Evolutionary conservation across 2,888 invertebrate species (phyloP).

Genomic region (Drosophila sordidapex): DNA sequence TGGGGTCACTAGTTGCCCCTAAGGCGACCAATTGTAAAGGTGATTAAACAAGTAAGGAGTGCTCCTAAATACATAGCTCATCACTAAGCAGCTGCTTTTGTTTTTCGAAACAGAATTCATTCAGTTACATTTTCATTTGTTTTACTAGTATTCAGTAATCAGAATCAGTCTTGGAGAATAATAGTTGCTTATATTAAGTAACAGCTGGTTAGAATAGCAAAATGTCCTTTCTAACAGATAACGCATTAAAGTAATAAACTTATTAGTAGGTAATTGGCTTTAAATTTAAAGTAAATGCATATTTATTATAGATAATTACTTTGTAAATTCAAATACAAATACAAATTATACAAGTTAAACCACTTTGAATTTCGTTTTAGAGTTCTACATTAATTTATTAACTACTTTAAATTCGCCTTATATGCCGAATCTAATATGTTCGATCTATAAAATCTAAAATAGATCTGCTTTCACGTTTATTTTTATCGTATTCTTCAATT

Average conservation of each 20-base stretch:
- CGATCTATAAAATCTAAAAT: neutral
- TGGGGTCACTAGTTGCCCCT: slow-evolving; percentile 14
- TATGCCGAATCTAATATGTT: neutral
- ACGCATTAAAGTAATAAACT: neutral
- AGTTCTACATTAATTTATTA: neutral
- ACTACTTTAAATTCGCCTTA: neutral
- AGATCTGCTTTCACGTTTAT: neutral
- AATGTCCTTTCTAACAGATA: neutral
- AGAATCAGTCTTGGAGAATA: neutral
- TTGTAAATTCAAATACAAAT: no score
- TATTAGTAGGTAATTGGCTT: no score
- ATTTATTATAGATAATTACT: no score
- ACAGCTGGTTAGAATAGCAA: neutral
- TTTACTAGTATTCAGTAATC: neutral
- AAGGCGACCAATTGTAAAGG: neutral
- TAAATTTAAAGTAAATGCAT: no score
- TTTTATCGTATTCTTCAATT: slow-evolving; percentile 21
- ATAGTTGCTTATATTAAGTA: neutral
- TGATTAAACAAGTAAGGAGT: slow-evolving; percentile 8
- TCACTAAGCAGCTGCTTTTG: neutral
- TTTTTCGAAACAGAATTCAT: neutral
- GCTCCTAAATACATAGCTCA: neutral
- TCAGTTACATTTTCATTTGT: neutral
- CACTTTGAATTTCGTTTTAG: neutral
- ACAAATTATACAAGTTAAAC: neutral